phyloP scores from a whole-genome alignment of 2,797 vertebrate species.

The Coluber constrictor region DNA sequence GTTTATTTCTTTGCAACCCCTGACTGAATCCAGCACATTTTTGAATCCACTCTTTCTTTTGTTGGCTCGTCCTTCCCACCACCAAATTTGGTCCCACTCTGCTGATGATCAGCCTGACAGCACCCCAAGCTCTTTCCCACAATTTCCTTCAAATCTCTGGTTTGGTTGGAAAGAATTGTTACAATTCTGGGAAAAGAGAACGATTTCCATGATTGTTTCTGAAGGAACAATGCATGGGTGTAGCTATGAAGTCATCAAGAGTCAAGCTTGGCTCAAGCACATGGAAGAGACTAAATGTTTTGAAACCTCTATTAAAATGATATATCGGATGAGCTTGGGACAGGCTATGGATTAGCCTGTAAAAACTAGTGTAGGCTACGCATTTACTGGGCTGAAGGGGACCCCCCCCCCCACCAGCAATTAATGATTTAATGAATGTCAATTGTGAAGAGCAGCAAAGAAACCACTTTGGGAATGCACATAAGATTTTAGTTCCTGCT shows the following conservation, averaged over 20 bases:
- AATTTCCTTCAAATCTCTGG: neutral
- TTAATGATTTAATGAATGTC: neutral
- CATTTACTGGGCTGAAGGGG: neutral
- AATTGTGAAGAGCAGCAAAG: neutral
- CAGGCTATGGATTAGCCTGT: neutral
- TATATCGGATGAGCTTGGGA: neutral
- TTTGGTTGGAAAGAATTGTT: neutral
- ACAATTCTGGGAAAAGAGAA: neutral
- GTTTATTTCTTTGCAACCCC: neutral
- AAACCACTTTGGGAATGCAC: neutral
- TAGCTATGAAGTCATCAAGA: neutral
- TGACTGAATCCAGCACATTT: neutral
- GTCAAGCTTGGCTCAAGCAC: neutral
- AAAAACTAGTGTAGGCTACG: neutral
- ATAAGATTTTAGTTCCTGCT: neutral
- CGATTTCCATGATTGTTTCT: neutral
- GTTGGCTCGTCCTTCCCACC: neutral
- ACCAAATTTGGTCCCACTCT: neutral
- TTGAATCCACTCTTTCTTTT: neutral
- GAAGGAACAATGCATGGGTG: neutral
- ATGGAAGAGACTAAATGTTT: neutral
- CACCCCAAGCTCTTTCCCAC: neutral
- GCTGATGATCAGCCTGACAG: neutral
- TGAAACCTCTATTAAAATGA: neutral
- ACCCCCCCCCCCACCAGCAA: no score